A percentile compares a stretch with the other conserved stretches of the same genome.
Conservation (phyloP, 2,888 invertebrate species). For the Dolichomitus sp. region DNA sequence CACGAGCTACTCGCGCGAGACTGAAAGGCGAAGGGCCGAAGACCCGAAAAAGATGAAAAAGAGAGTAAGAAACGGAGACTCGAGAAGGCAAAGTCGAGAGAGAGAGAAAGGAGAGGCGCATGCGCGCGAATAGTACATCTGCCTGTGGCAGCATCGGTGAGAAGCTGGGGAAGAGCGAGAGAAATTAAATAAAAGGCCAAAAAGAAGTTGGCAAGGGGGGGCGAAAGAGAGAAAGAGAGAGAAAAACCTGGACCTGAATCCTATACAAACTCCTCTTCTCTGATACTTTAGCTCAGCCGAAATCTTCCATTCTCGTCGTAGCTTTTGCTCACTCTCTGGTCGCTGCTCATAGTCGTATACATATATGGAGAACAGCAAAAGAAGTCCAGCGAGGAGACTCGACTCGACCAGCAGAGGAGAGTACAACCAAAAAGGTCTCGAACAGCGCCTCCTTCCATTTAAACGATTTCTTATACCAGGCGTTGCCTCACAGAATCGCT, state of each 20-base stretch:
- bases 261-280: conserved; percentile 53
- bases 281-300: conserved; percentile 18
- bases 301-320: conserved; percentile 30
- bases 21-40: conserved; percentile 18
- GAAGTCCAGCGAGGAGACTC: conserved; percentile 10
- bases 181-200: conserved; percentile 53
- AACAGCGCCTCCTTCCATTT: conserved; percentile 17
- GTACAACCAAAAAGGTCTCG: conserved; percentile 21
- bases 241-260: conserved; percentile 44
- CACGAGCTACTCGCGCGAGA: conserved; percentile 31
- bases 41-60: conserved; percentile 30
- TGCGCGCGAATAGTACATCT: conserved; percentile 71
- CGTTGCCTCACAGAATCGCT: conserved; percentile 40
- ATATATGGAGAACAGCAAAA: conserved; percentile 2
- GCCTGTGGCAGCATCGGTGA: conserved; percentile 47
- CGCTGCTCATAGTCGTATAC: background rate
- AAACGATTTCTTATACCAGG: conserved; percentile 45
- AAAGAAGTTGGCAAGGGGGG: conserved; percentile 29
- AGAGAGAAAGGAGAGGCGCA: conserved; percentile 50
- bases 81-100: conserved; percentile 41
- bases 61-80: conserved; percentile 48
- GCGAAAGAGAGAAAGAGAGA: conserved; percentile 32
- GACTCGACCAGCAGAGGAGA: conserved; percentile 21
- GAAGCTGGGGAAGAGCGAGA: conserved; percentile 38
- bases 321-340: background rate